phyloP scores from a whole-genome alignment of 2,888 invertebrate genomes.

The Epistrophe eligans region DNA sequence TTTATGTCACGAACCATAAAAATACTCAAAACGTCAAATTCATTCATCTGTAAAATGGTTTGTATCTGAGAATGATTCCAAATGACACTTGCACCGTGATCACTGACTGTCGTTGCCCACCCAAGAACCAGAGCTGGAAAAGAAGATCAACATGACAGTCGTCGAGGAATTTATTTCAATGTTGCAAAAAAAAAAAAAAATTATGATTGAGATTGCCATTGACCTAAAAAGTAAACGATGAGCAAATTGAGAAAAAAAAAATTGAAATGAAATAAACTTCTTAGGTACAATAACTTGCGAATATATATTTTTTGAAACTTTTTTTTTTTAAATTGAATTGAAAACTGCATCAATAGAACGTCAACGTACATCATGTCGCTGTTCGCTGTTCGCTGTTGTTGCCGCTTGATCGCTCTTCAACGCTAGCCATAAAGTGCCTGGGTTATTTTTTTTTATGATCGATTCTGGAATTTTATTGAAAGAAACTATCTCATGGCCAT shows the following conservation, averaged over 20 bases:
- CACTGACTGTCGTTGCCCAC: conserved; percentile 51
- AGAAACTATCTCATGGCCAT: conserved; percentile 73
- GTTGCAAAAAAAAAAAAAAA: conserved; percentile 39
- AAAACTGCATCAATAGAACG: conserved; percentile 30
- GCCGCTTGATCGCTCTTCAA: conserved; percentile 22
- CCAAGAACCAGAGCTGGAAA: conserved; percentile 24
- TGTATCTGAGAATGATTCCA: conserved; percentile 23
- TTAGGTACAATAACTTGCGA: conserved; percentile 2
- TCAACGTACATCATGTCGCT: conserved; percentile 6
- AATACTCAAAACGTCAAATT: conserved; percentile 28
- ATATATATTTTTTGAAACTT: conserved; percentile 5
- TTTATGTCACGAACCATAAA: not conserved
- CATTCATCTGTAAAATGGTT: conserved; percentile 8
- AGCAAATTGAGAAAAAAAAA: conserved; percentile 7
- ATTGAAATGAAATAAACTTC: not conserved
- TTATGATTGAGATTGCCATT: conserved; percentile 61
- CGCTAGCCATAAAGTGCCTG: conserved; percentile 7
- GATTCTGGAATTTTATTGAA: conserved; percentile 68
- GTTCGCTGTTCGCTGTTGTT: not conserved
- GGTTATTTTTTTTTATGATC: conserved; percentile 50
- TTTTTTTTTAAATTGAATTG: conserved; percentile 16
- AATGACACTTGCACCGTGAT: conserved; percentile 62
- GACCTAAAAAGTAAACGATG: conserved; percentile 66
- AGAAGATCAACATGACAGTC: conserved; percentile 33
- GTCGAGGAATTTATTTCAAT: conserved; percentile 31